A percentile compares a stretch with the other conserved stretches of the same genome.
These are phyloP conservation scores for Solenopsis fugax DNA, from an alignment of 1,140 invertebrate genomes.

Conservation along the genomic window DNA sequence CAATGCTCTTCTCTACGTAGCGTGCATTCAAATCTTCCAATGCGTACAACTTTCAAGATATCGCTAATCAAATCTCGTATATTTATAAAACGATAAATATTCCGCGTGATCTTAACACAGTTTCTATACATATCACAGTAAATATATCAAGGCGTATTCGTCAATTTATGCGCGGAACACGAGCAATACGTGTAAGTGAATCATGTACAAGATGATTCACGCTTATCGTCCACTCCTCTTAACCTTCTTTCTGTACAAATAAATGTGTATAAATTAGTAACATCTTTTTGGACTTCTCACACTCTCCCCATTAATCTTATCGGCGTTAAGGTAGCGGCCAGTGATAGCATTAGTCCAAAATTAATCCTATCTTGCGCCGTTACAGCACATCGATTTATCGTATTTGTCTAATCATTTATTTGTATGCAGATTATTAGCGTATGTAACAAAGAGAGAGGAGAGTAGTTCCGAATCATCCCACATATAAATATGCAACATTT, in stretches of 20 bases:
- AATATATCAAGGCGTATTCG: slow-evolving; percentile 50
- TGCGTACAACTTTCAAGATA: slow-evolving; percentile 26
- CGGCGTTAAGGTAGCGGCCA: not conserved
- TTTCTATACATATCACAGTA: slow-evolving; percentile 73
- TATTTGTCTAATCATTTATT: slow-evolving; percentile 23
- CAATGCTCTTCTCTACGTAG: slow-evolving; percentile 26
- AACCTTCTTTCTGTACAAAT: slow-evolving; percentile 13
- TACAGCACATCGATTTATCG: not conserved
- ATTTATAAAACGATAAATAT: slow-evolving; percentile 54
- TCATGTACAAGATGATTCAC: slow-evolving; percentile 27
- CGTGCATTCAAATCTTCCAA: slow-evolving; percentile 26
- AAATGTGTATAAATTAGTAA: not conserved
- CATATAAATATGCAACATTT: slow-evolving; percentile 35
- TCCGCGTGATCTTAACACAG: slow-evolving; percentile 34
- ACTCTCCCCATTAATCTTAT: not conserved
- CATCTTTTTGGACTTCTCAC: not conserved
- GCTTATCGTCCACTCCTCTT: not conserved
- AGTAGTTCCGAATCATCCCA: slow-evolving; percentile 5
- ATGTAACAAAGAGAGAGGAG: not conserved
- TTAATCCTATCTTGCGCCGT: not conserved
- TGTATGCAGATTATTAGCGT: not conserved
- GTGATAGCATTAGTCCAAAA: slow-evolving; percentile 1
- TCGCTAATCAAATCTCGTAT: slow-evolving; percentile 32
- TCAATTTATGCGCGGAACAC: slow-evolving; percentile 16
- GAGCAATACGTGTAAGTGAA: slow-evolving; percentile 28